These are phyloP conservation scores for Dryobotodes eremita DNA, from an alignment of 2,888 invertebrate species.

Conservation along the genomic window DNA sequence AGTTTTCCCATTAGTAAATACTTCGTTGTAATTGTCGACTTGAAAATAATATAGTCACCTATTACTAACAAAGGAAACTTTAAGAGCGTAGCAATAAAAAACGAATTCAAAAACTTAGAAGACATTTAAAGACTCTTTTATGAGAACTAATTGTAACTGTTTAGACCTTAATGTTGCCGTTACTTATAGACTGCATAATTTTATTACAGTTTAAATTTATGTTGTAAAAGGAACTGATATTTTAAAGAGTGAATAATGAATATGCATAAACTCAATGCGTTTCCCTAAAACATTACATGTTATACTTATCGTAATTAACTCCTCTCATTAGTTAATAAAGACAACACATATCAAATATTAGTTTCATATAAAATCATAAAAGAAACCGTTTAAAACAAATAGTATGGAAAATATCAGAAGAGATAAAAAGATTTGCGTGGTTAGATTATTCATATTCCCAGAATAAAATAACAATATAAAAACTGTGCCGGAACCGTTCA, in stretches of 20 bases:
- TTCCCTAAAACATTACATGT: background rate
- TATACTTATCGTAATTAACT: background rate
- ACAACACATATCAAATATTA: background rate
- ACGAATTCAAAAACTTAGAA: slow-evolving; percentile 17
- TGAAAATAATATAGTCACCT: slow-evolving; percentile 12
- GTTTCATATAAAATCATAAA: background rate
- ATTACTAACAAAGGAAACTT: slow-evolving; percentile 4
- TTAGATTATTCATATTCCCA: slow-evolving; percentile 37
- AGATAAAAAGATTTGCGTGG: slow-evolving; percentile 18
- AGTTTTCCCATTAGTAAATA: slow-evolving; percentile 32
- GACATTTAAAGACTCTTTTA: slow-evolving; percentile 11
- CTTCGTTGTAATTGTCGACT: slow-evolving; percentile 19
- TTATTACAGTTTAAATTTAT: background rate
- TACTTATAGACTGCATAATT: background rate
- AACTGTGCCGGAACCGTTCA: slow-evolving; percentile 21
- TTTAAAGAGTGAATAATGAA: too few relatives aligned
- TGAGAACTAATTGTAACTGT: slow-evolving; percentile 18
- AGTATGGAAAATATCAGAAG: background rate
- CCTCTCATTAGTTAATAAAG: background rate
- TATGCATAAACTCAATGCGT: background rate
- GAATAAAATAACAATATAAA: slow-evolving; percentile 49
- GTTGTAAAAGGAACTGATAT: background rate
- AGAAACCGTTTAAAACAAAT: slow-evolving; percentile 21
- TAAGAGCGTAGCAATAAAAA: slow-evolving; percentile 23
- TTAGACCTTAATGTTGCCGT: background rate